Conservation (phyloP, 2,113 vertebrate species). For the Sceloporus tristichus region DNA sequence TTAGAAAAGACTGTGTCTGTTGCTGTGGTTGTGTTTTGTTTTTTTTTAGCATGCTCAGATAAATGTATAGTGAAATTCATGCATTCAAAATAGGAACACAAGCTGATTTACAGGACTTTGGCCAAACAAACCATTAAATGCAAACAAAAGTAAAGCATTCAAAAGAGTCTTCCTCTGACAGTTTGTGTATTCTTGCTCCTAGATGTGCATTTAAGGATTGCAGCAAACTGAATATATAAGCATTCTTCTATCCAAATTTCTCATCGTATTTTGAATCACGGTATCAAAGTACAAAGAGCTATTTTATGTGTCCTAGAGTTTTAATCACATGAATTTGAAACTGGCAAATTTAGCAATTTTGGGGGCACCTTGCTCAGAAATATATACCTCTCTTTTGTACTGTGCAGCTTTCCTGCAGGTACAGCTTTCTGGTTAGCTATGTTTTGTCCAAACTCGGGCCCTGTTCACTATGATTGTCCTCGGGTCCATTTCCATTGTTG, state of each 20-base stretch:
- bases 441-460: no score
- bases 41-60: background rate
- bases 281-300: background rate
- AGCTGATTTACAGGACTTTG: background rate
- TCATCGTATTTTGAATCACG: background rate
- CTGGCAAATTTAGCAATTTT: background rate
- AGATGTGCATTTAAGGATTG: background rate
- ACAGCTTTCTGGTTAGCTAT: no score
- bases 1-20: background rate
- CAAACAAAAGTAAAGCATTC: background rate
- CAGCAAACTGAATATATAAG: background rate
- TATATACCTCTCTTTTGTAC: no score
- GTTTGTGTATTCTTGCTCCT: background rate
- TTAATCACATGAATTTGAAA: background rate
- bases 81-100: background rate
- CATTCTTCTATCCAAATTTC: background rate
- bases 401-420: no score
- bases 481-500: no score
- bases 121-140: background rate
- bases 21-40: background rate
- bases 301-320: background rate
- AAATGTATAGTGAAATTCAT: constrained; percentile 1
- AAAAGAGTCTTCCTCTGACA: background rate
- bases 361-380: no score
- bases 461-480: no score